Conservation (phyloP, 2,888 invertebrate species). For the Eudasyphora cyanicolor region DNA sequence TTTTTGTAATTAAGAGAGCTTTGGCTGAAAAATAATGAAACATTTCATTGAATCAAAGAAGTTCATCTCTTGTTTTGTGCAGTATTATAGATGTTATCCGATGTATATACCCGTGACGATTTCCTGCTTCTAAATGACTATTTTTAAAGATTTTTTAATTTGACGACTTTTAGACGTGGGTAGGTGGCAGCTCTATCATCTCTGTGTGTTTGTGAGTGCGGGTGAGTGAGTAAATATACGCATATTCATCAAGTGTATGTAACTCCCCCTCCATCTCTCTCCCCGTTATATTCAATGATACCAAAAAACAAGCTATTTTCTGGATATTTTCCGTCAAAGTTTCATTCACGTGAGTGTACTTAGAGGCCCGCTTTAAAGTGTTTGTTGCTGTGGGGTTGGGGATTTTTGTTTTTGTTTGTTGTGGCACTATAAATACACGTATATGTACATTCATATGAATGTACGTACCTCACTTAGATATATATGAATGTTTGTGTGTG, state of each 20-base stretch:
- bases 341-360: constrained; percentile 20
- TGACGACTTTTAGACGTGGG: no score
- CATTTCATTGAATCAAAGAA: no score
- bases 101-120: no score
- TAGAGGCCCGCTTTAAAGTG: background rate
- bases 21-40: no score
- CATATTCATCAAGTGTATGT: constrained; percentile 4
- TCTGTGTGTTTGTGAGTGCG: background rate
- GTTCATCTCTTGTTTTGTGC: no score
- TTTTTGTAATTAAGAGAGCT: no score
- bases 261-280: background rate
- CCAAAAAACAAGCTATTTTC: background rate
- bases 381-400: background rate
- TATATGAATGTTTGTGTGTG: background rate
- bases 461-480: background rate
- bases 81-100: no score
- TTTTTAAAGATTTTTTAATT: no score
- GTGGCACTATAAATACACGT: no score
- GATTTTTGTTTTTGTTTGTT: background rate
- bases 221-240: background rate
- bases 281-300: background rate
- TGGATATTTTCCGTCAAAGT: background rate
- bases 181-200: no score
- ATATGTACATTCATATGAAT: background rate
- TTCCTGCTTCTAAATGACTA: no score